Evolutionary conservation across 2,797 vertebrate species (phyloP).

Genomic region (Platyrinchus mystaceus): DNA sequence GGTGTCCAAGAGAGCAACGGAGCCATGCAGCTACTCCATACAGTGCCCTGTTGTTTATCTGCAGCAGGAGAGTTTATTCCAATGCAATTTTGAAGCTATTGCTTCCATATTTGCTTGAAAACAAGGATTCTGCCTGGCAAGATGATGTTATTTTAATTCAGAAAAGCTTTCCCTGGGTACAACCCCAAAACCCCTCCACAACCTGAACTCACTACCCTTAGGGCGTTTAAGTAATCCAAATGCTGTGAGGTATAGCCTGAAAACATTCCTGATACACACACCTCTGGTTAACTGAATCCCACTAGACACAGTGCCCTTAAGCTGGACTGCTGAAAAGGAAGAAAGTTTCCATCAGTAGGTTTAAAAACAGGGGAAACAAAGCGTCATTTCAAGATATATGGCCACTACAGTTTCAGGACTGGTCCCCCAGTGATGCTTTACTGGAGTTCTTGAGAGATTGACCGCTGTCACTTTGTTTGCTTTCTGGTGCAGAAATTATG

Average conservation of each 20-base stretch:
- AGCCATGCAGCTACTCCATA: neutral
- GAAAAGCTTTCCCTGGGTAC: neutral
- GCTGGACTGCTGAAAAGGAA: neutral
- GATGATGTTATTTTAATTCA: neutral
- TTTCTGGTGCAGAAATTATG: neutral
- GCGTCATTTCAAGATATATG: neutral
- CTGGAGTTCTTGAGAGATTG: neutral
- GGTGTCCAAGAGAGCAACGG: neutral
- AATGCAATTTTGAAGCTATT: fast-evolving
- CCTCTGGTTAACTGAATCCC: neutral
- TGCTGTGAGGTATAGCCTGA: neutral
- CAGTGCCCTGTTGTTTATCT: neutral
- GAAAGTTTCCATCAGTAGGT: neutral
- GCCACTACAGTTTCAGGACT: neutral
- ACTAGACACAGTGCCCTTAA: fast-evolving
- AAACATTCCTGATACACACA: neutral
- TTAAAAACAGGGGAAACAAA: neutral
- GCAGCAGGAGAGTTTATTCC: neutral
- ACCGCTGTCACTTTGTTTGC: neutral
- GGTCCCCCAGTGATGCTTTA: neutral
- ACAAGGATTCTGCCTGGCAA: neutral
- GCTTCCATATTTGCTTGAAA: neutral
- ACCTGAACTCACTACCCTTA: neutral
- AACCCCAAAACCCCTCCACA: neutral
- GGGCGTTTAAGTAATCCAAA: fast-evolving